Base-by-base conservation (phyloP, 2,888 invertebrate genomes). In the Encarsia formosa region DNA sequence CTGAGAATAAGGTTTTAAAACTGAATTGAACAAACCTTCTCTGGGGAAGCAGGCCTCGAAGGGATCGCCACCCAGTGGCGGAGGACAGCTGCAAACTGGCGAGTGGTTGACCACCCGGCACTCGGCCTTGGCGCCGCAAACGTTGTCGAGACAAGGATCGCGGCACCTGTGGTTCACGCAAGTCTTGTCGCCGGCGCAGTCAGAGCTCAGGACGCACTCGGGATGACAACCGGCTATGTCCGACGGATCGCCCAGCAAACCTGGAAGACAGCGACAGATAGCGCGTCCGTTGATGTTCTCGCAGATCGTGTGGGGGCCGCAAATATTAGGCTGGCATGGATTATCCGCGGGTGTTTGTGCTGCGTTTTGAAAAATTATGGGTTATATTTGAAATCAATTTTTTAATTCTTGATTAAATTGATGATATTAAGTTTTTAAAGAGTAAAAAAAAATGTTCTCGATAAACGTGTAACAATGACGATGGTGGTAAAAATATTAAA, bases 151-250 rank as follows among this genome's bases (percentile, higher is more conserved):
- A 65, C 93, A 93, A 2, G 91, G 89, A 73, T 91, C 85, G 13
- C 84, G 77, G 68, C 93, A 93, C 64, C 86, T 82, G 58, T 84
- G 83, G 65, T 88, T 85, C 59, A 91, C 83, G 67, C 93, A 93
- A 44, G 88, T 86, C 72, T 89, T 85, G 47, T 84, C 85, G 44
- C 87, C 81, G 4, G 89, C 84, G 70, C 93, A 93, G 60, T 92
- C 91, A 22, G 86, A 85, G 37, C 74, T 77, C 23, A 76, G 67
- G 26, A 78, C 69, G 46, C 78, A 78, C 54, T 78, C 77, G 0
- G 77, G 76, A 49, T 73, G 70, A 52, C 79, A 79, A 4, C 75
- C 75, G n/a, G 69, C 67, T 2, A 78, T 74, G 24, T 74, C 70
- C 1, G 71, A 69, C 49, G 78, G 74, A 49, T 75, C 71, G 24